Evolutionary conservation across 2,888 invertebrate genomes (phyloP).

Genomic region (Anthrax anthrax): DNA sequence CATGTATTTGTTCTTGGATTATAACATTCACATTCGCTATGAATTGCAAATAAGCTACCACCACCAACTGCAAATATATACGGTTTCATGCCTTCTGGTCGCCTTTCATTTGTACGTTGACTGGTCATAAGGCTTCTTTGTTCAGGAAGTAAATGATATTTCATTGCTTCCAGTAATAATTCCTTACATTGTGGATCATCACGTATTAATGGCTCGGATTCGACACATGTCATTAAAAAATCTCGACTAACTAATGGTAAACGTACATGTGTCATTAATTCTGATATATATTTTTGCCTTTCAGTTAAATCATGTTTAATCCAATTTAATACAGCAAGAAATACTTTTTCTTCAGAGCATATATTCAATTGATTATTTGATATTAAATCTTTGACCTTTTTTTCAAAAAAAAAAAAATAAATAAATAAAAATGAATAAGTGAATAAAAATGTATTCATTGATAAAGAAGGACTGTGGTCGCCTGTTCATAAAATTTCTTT

Average conservation of each 20-base stretch:
- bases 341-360: slow-evolving; percentile 51
- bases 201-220: slow-evolving; percentile 48
- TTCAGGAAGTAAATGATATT: slow-evolving; percentile 54
- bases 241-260: slow-evolving; percentile 48
- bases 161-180: slow-evolving; percentile 51
- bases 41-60: slow-evolving; percentile 54
- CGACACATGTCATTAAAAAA: slow-evolving; percentile 51
- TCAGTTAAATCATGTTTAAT: slow-evolving; percentile 48
- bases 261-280: slow-evolving; percentile 48
- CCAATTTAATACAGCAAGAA: slow-evolving; percentile 51
- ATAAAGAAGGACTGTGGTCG: too few species aligned
- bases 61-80: slow-evolving; percentile 52
- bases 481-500: too few species aligned
- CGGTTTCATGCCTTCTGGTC: slow-evolving; percentile 50
- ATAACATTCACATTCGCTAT: slow-evolving; percentile 56
- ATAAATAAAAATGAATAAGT: too few species aligned
- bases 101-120: slow-evolving; percentile 46
- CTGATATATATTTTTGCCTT: slow-evolving; percentile 42
- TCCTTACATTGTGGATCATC: slow-evolving; percentile 49
- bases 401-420: too few species aligned
- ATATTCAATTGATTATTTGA: slow-evolving; percentile 52
- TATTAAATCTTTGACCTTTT: slow-evolving; percentile 46
- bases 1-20: slow-evolving; percentile 50
- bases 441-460: too few species aligned
- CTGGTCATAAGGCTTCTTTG: slow-evolving; percentile 46